phyloP scores from a whole-genome alignment of 2,888 invertebrate genomes.

The Ectemnius cavifrons region DNA sequence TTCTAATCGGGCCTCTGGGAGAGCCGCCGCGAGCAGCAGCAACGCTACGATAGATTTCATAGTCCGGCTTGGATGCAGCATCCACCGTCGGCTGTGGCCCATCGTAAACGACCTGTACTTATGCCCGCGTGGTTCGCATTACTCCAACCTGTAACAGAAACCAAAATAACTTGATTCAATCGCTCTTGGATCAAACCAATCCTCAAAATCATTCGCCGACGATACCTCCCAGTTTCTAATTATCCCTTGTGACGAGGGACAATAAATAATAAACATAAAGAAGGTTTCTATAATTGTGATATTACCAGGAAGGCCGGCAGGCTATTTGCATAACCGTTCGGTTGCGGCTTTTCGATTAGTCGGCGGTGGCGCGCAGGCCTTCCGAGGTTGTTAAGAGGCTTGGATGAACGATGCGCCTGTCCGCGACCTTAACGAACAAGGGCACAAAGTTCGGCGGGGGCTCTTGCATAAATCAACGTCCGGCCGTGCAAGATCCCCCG shows the following conservation, averaged over 20 bases:
- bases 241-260: neutral
- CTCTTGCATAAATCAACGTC: conserved; percentile 58
- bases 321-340: conserved; percentile 51
- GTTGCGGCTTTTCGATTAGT: conserved; percentile 32
- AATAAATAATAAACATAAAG: neutral
- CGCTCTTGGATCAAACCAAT: neutral
- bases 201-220: neutral
- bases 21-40: conserved; percentile 49
- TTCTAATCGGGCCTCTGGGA: conserved; percentile 64
- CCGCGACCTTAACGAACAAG: conserved; percentile 62
- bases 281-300: conserved; percentile 36
- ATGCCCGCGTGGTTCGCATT: conserved; percentile 67
- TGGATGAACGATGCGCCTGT: conserved; percentile 42
- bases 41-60: conserved; percentile 49
- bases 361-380: conserved; percentile 4
- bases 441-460: conserved; percentile 46
- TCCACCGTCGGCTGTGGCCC: conserved; percentile 64
- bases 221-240: neutral
- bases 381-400: conserved; percentile 31
- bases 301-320: conserved; percentile 5
- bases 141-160: conserved; percentile 69
- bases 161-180: neutral
- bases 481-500: conserved; percentile 41
- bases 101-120: conserved; percentile 59
- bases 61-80: conserved; percentile 53